Base-by-base conservation (phyloP, 37 sponge, comb jelly and placozoan genomes). In the Hexactinellida sp. region DNA sequence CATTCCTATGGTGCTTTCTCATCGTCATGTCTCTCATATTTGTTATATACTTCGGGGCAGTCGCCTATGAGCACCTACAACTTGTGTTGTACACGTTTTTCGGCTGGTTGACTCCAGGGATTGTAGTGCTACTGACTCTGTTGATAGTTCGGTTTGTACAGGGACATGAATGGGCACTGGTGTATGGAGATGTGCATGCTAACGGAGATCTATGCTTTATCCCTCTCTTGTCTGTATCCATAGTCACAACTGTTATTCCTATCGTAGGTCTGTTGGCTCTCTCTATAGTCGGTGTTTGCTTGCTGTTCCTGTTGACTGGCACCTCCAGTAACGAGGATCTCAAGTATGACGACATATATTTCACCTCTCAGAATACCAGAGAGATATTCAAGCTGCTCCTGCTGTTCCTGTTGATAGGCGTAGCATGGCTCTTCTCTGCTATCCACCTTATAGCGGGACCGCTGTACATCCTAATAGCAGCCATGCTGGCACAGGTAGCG, bases 1-100 rank as follows among this genome's bases (percentile, higher is more conserved):
- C 76, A 10, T 63, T 63, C 76, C 76, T 63, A 10, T 63, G 76
- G 76, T 63, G 76, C 76, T n/a, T 63, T 7, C 76, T 63, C 76
- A 63, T 63, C 76, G 76, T 63, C 28, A 32, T 63, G 76, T 7
- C 76, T n/a, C 1, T 63, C 25, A 63, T 63, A 32, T 28, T 63
- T 10, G 76, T 63, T 25, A 23, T 63, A 10, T 63, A 63, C 76
- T 63, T 25, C 76, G 76, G 76, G 3, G 34, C 76, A 63, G 19
- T 63, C 34, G 76, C 76, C 3, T 63, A 32, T n/a, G 76, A 63
- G 13, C 30, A 63, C 34, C 28, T 63, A 10, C 76, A 63, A 23
- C 76, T 63, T 7, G 21, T 63, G 34, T 23, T 63, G 28, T 63
- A 63, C 13, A 23, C 76, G 3, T 63, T 63, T 25, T 63, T 63